Evolutionary conservation across 2,797 vertebrate species (phyloP).

Genomic region (Synanceia verrucosa): DNA sequence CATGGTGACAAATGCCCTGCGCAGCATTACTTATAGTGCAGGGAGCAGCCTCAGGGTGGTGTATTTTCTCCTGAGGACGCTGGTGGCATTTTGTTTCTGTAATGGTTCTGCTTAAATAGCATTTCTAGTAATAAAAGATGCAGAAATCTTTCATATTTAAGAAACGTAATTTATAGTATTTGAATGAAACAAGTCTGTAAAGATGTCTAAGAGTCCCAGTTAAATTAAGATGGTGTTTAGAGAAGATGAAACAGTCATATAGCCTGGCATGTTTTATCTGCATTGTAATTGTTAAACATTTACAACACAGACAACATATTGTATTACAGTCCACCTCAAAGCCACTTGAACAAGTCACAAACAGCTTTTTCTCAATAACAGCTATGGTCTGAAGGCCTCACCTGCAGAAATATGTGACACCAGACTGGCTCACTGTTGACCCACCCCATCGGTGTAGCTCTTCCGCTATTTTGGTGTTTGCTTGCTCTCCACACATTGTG

Average conservation of each 20-base stretch:
- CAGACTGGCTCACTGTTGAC: not conserved
- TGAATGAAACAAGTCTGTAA: not conserved
- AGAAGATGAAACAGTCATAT: not conserved
- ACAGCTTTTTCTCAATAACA: not conserved
- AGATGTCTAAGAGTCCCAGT: not conserved
- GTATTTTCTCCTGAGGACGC: not conserved
- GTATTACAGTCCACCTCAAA: not conserved
- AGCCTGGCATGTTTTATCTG: not conserved
- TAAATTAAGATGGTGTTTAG: not conserved
- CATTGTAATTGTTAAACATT: not conserved
- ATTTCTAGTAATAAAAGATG: not conserved
- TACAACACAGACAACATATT: not conserved
- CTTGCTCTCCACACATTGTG: not conserved
- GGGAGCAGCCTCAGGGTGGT: not conserved
- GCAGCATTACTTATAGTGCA: not conserved
- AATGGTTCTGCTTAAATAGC: not conserved
- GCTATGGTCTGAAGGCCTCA: not conserved
- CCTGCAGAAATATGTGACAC: not conserved
- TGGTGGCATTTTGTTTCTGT: not conserved
- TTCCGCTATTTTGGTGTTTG: not conserved
- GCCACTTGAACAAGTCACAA: not conserved
- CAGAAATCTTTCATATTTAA: not conserved
- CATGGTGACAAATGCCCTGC: slow-evolving; percentile 1
- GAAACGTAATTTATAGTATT: not conserved
- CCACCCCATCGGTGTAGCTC: not conserved